Conservation (phyloP, 1,140 invertebrate species). For the Oreohelix idahoensis region DNA sequence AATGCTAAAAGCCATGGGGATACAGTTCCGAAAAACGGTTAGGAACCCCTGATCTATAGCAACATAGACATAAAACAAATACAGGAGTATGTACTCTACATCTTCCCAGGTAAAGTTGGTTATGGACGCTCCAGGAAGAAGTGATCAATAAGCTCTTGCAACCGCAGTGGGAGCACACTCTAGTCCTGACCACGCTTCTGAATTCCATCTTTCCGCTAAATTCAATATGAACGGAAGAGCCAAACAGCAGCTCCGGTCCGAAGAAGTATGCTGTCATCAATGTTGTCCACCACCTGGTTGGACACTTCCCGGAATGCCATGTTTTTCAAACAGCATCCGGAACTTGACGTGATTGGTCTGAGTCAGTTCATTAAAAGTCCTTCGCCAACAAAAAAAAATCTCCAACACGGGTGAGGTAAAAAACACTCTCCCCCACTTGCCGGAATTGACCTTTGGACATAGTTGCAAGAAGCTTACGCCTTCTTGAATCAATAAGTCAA, state of each 20-base stretch:
- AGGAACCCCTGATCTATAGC: too few species aligned
- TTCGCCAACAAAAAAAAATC: constrained; percentile 92
- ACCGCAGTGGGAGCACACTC: constrained; percentile 89
- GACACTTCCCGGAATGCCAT: constrained; percentile 76
- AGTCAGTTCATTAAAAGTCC: constrained; percentile 77
- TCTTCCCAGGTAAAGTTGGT: constrained; percentile 94
- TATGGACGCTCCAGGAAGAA: constrained; percentile 91
- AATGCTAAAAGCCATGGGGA: too few species aligned
- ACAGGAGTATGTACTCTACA: constrained; percentile 83
- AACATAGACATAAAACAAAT: too few species aligned
- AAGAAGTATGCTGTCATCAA: constrained; percentile 57
- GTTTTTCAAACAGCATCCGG: constrained; percentile 94
- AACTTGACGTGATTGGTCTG: constrained; percentile 95
- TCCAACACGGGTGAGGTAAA: constrained; percentile 86
- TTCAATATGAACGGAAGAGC: constrained; percentile 97
- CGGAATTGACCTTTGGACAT: constrained; percentile 95
- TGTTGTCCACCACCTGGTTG: constrained; percentile 47
- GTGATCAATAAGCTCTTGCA: constrained; percentile 83
- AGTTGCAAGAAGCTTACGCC: constrained; percentile 94
- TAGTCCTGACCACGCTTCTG: constrained; percentile 85
- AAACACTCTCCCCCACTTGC: constrained; percentile 82
- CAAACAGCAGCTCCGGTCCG: constrained; percentile 87
- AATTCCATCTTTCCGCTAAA: constrained; percentile 95
- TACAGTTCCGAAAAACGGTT: too few species aligned
- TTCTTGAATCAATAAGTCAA: constrained; percentile 90